These are phyloP conservation scores for Dolichoris vasculosae DNA, from an alignment of 1,140 invertebrate genomes.

Conservation along the genomic window DNA sequence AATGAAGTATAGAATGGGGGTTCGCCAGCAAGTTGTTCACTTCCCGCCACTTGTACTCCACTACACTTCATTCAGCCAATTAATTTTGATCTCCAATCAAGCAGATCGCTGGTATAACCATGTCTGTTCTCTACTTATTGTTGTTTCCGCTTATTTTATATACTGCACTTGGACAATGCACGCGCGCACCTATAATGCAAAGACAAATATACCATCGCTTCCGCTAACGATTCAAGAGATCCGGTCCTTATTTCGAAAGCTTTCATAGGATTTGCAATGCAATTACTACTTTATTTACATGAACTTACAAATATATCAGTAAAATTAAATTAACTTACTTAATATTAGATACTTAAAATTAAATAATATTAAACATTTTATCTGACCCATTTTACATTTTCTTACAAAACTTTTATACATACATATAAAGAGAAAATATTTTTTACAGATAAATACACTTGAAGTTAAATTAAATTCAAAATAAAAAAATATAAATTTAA, in stretches of 20 bases:
- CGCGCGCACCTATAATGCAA: slow-evolving; percentile 53
- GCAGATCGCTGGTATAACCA: slow-evolving; percentile 54
- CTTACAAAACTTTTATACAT: no score
- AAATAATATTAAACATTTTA: no score
- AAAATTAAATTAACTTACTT: background rate
- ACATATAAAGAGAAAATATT: no score
- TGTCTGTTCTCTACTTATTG: slow-evolving; percentile 70
- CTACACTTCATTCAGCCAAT: slow-evolving; percentile 72
- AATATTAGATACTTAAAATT: no score
- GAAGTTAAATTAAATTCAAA: no score
- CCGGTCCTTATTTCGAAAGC: slow-evolving; percentile 52
- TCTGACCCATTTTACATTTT: no score
- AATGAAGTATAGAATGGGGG: slow-evolving; percentile 50
- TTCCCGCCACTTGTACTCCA: slow-evolving; percentile 72
- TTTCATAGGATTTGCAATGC: slow-evolving; percentile 16
- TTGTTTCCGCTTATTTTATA: slow-evolving; percentile 64
- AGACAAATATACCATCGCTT: slow-evolving; percentile 69
- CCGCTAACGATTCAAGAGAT: slow-evolving; percentile 59
- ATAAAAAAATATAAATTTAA: no score
- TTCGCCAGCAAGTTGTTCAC: slow-evolving; percentile 66
- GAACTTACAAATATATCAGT: background rate
- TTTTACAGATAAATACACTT: no score
- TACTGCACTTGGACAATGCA: slow-evolving; percentile 27
- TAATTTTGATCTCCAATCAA: slow-evolving; percentile 73
- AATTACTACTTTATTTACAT: background rate